Conservation (phyloP, 2,888 invertebrate genomes). For the Glomeris marginata region DNA sequence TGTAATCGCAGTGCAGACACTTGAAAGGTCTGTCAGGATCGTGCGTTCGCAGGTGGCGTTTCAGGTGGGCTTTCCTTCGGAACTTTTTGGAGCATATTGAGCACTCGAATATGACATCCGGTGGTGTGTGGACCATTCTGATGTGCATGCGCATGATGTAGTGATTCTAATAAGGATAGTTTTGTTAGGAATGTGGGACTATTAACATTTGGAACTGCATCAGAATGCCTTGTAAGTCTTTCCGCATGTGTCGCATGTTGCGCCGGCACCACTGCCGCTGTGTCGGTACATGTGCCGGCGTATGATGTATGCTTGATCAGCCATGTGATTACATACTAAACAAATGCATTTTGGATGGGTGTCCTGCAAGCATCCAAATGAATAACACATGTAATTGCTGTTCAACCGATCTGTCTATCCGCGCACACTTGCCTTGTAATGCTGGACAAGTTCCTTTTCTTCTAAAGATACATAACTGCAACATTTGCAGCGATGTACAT, state of each 20-base stretch:
- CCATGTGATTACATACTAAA: constrained; percentile 28
- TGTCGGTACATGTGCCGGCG: constrained; percentile 31
- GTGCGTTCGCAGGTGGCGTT: constrained; percentile 30
- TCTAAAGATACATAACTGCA: constrained; percentile 20
- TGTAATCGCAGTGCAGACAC: constrained; percentile 30
- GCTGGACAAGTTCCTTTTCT: constrained; percentile 24
- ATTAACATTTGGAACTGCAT: background rate
- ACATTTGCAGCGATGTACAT: constrained; percentile 25
- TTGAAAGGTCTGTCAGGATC: constrained; percentile 31
- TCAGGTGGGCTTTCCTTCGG: constrained; percentile 31
- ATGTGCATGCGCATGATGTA: constrained; percentile 33
- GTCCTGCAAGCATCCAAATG: constrained; percentile 20
- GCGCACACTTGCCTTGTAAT: constrained; percentile 31
- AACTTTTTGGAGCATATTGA: constrained; percentile 30
- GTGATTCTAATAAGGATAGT: constrained; percentile 25
- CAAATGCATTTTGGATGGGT: constrained; percentile 30
- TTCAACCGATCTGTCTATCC: too few species aligned
- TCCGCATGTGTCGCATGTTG: constrained; percentile 29
- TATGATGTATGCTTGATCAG: constrained; percentile 30
- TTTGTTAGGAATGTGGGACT: background rate
- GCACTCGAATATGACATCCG: constrained; percentile 31
- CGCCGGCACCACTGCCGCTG: constrained; percentile 25
- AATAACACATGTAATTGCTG: too few species aligned
- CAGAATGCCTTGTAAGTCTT: constrained; percentile 29
- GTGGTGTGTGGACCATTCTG: constrained; percentile 32